Base-by-base conservation (phyloP, 2,113 vertebrate species). In the Eublepharis macularius region DNA sequence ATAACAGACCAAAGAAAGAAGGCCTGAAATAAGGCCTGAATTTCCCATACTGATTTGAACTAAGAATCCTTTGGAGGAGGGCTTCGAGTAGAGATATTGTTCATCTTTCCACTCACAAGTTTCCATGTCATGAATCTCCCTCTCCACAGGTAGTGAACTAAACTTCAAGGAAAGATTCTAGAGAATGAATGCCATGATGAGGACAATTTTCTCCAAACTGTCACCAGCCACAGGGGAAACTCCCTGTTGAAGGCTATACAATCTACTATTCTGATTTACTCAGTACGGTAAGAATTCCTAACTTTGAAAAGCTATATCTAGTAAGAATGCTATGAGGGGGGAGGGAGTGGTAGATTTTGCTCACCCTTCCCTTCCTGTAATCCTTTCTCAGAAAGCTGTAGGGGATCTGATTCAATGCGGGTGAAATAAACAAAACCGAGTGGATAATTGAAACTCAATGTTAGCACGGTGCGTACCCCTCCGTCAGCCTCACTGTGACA, bases 391-490 rank as follows among this genome's bases (percentile, higher is more conserved):
- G 81, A 81, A 93, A 76, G 68, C 57, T 75, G 91, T 90, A 78
- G 81, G 79, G 84, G 92, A 73, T 72, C 26, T 91, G 86, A 90
- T 86, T 91, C 90, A 79, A 29, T 85, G 90, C 70, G 91, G 89
- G 84, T 88, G 90, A 95, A 89, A 65, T 83, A 93, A 93, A 90
- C 86, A 14, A 86, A 90, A 51, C 60, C 63, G 73, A 94, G 81
- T 79, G 87, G 90, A 90, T 95, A 92, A 95, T 79, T 84, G 41
- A 90, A 86, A 89, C 87, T 91, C 83, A 92, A 9, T 75, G 85
- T 82, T 78, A 86, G 54, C 51, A 88, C 51, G 3, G 19, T 84
- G 12, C 84, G 81, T 82, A 0, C 49, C 39, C 34, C 65, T 88
- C 47, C 79, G 49, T 78, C 41, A 89, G 65, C 89, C 16, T 83